Evolutionary conservation across 2,888 invertebrate genomes (phyloP), one percentile per base, ranked within the genome.

Genomic region (Sinopyrophorus schimmeli): DNA sequence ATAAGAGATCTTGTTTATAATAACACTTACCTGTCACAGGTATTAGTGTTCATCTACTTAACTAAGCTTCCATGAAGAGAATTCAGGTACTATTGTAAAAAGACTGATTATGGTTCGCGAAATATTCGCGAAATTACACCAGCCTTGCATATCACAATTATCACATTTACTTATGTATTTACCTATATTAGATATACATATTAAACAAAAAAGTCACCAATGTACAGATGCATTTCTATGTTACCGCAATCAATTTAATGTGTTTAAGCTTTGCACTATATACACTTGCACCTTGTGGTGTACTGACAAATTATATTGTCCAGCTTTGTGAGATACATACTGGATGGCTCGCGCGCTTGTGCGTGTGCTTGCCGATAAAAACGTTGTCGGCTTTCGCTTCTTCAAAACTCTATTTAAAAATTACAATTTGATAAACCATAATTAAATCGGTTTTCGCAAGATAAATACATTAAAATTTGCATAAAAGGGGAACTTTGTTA

Each of bases 71-170:
- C 57, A 58, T 55, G 47, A 44, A 55, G 52, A 53, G 54, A 55
- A 48, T 53, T 57, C 57, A 58, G 57, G 57, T 58, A 58, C 57
- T 53, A 47, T 55, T 54, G 50, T 47, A 47, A 49, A 52, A 55
- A 54, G 57, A 55, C 55, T 49, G 55, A 52, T 42, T 52, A 53
- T 53, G 51, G 46, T 51, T 58, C 57, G 57, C 57, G 57, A 58
- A 53, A 53, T 42, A 49, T 47, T 58, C 57, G 58, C 56, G 58
- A 58, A 53, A 51, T 54, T 54, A 44, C 53, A 53, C 57, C 58
- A 58, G 56, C 55, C 58, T 49, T 55, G 56, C 57, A 55, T 59
- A 58, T 58, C 58, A 58, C 58, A 58, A 51, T 47, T 58, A 58
- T 58, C 58, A 58, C 58, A 58, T 56, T 58, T 54, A 54, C 41